Evolutionary conservation across 64 coral and sea anemone species (phyloP), one percentile per base, ranked within the genome.

Genomic region (Pachyseris speciosa): DNA sequence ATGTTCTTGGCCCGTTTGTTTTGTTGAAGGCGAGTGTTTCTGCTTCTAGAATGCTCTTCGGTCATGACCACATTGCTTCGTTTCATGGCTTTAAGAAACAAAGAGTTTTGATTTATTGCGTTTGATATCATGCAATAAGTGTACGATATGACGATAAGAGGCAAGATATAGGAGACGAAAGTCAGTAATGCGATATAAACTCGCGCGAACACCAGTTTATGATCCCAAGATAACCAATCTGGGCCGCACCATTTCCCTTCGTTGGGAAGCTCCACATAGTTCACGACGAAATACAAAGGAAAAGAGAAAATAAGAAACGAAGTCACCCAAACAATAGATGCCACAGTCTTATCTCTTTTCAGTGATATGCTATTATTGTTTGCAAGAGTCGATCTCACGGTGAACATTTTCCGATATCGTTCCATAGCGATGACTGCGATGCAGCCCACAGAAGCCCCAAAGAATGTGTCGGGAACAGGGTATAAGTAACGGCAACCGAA

Each of bases 1-100:
- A 94, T 84, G 34, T 89, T 94, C 50, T 94, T 89, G 1, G 85
- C 92, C 64, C 72, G 81, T 34, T 75, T 89, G 74, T 94, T 94
- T 67, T 94, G 87, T 64, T 72, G 58, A 6, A 94, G 76, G 26
- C 86, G 57, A 5, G 27, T 69, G 77, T 31, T 52, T 53, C 60
- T 94, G 36, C 1, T n/a, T 30, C 29, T 64, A 64, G 43, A 31
- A 58, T 34, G 4, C 2, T n/a, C 4, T 83, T 80, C 24, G 9
- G 59, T 20, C 20, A 83, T 53, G 24, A 94, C 84, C 8, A 17
- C 16, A 28, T 75, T 84, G 52, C 86, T 94, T n/a, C n/a, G n/a
- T n/a, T n/a, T n/a, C n/a, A n/a, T n/a, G n/a, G n/a, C n/a, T n/a
- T n/a, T n/a, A n/a, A n/a, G n/a, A n/a, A n/a, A n/a, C n/a, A n/a